These are phyloP conservation scores for Cephalopachus bancanus DNA, from an alignment of 2,797 vertebrate genomes.

Conservation along the genomic window DNA sequence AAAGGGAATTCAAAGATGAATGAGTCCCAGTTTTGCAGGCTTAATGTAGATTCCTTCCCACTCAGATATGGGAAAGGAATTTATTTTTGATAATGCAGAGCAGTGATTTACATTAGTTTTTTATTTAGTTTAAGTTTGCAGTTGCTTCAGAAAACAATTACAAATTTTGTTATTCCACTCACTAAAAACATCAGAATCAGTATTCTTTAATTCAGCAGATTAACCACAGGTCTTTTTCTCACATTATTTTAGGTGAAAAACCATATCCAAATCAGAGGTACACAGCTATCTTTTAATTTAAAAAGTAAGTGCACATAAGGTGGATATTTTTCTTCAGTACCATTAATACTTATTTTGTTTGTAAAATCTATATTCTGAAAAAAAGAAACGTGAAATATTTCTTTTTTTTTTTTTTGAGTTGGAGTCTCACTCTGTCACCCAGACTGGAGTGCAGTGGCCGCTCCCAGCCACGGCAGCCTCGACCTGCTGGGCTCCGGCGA, in stretches of 20 bases:
- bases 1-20: constrained; percentile 69
- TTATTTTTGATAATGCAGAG: constrained; percentile 70
- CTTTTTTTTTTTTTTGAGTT: constrained; percentile 42
- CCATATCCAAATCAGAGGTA: neutral
- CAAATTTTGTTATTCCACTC: constrained; percentile 76
- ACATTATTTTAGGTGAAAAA: constrained; percentile 1
- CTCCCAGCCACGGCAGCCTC: too few species aligned
- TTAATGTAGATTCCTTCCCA: constrained; percentile 51
- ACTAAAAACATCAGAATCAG: constrained; percentile 70
- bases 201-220: constrained; percentile 71
- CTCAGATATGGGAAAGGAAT: constrained; percentile 39
- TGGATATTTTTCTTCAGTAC: neutral
- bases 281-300: constrained; percentile 41
- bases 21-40: constrained; percentile 53
- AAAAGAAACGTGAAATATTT: constrained; percentile 22
- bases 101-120: constrained; percentile 74
- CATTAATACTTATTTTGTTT: constrained; percentile 51
- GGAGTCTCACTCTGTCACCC: too few species aligned
- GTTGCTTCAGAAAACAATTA: constrained; percentile 79
- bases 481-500: too few species aligned
- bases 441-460: too few species aligned
- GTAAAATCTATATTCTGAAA: constrained; percentile 30
- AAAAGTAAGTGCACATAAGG: constrained; percentile 54
- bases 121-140: constrained; percentile 77
- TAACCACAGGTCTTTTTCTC: constrained; percentile 69